Evolutionary conservation across 2,888 invertebrate species (phyloP).

Genomic region (Mycogona germanica): DNA sequence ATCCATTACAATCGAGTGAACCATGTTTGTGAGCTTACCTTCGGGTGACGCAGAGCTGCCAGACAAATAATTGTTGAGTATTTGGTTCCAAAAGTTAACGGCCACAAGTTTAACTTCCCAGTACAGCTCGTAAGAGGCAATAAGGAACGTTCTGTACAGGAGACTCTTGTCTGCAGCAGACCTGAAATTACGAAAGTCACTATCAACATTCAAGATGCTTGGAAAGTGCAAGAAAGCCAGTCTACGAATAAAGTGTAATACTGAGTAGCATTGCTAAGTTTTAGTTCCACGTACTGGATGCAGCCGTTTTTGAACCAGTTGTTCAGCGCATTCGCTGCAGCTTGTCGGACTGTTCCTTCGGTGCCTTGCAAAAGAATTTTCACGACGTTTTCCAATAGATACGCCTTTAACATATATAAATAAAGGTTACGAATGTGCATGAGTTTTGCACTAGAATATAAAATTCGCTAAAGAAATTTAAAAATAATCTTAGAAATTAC

Average conservation of each 20-base stretch:
- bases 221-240: not conserved
- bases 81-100: constrained; percentile 51
- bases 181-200: not conserved
- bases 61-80: not conserved
- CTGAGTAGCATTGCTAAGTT: not conserved
- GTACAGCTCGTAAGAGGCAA: constrained; percentile 46
- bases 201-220: not conserved
- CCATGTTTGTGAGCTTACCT: not conserved
- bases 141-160: not conserved
- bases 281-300: not conserved
- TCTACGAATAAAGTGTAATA: not conserved
- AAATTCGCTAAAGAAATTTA: too few species aligned
- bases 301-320: not conserved
- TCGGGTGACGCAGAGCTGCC: not conserved
- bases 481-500: not conserved
- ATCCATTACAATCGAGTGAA: too few species aligned
- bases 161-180: too few species aligned
- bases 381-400: not conserved
- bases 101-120: constrained; percentile 70
- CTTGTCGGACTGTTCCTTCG: constrained; percentile 5
- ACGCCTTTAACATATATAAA: not conserved
- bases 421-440: too few species aligned
- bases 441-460: too few species aligned
- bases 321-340: not conserved
- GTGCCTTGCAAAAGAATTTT: not conserved